These are phyloP conservation scores for Bombus terrestris DNA, from an alignment of 1,140 invertebrate species.

Conservation along the genomic window DNA sequence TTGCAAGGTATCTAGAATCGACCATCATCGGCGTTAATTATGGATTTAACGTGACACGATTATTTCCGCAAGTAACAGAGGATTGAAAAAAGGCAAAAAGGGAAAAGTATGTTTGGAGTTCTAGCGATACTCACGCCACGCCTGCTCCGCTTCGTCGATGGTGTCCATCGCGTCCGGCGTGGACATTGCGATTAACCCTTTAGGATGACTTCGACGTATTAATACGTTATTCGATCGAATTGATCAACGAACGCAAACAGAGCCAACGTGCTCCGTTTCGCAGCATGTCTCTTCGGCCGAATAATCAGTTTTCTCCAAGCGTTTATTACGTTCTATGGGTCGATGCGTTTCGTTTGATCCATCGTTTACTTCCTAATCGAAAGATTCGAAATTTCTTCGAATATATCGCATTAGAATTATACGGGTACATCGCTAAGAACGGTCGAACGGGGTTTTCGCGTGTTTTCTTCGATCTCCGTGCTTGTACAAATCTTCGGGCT, in stretches of 20 bases:
- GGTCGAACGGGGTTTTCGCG: not conserved
- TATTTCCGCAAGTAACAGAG: too few species aligned
- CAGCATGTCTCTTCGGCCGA: constrained; percentile 21
- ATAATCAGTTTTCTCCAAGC: not conserved
- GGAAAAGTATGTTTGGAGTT: not conserved
- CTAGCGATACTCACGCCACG: constrained; percentile 79
- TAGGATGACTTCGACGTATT: constrained; percentile 68
- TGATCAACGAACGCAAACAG: constrained; percentile 65
- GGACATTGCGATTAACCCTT: constrained; percentile 76
- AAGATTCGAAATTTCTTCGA: not conserved
- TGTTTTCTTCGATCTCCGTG: not conserved
- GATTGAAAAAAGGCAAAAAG: too few species aligned
- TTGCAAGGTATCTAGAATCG: too few species aligned
- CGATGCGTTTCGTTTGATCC: too few species aligned
- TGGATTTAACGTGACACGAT: too few species aligned
- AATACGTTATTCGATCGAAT: constrained; percentile 71
- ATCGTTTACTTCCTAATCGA: not conserved
- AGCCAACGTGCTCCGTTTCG: constrained; percentile 45
- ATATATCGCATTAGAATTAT: rapidly evolving
- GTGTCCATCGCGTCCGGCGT: constrained; percentile 79
- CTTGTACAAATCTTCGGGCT: not conserved
- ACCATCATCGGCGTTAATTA: too few species aligned
- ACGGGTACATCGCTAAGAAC: not conserved
- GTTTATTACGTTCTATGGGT: not conserved
- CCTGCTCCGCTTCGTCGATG: constrained; percentile 79